Evolutionary conservation across 2,797 vertebrate genomes (phyloP).

Genomic region (Trachops cirrhosus): DNA sequence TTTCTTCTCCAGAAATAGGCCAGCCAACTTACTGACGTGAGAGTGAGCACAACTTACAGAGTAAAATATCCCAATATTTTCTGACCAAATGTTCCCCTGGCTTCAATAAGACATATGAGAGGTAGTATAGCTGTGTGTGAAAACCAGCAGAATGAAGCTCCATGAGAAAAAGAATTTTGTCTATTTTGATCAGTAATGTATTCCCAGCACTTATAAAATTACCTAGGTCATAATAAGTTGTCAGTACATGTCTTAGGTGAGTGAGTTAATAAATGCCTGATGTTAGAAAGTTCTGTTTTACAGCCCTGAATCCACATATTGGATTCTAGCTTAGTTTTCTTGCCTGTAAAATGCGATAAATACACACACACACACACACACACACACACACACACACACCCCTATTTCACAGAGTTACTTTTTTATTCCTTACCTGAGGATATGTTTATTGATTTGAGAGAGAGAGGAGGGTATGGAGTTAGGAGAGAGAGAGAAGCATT

Average conservation of each 20-base stretch:
- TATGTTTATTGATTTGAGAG: not conserved
- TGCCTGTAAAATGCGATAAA: not conserved
- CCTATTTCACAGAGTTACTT: not conserved
- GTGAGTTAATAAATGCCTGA: not conserved
- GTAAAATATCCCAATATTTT: not conserved
- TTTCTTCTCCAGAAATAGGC: not conserved
- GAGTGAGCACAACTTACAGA: not conserved
- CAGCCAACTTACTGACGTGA: not conserved
- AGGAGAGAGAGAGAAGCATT: too few relatives aligned
- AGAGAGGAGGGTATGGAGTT: not conserved
- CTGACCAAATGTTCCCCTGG: not conserved
- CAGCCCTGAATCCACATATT: not conserved
- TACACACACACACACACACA: not conserved
- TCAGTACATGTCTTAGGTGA: not conserved
- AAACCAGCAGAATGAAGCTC: not conserved
- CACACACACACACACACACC: not conserved
- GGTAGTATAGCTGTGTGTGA: not conserved
- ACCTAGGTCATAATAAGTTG: not conserved
- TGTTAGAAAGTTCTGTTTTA: not conserved
- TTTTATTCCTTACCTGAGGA: not conserved
- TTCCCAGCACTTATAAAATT: not conserved
- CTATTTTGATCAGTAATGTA: not conserved
- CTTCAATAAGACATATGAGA: not conserved
- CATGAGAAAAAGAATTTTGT: not conserved
- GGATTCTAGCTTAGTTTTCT: not conserved